Percentiles rank a stretch among this genome's conserved stretches.
Conservation (phyloP, 2,797 vertebrate species). For the Esox lucius region DNA sequence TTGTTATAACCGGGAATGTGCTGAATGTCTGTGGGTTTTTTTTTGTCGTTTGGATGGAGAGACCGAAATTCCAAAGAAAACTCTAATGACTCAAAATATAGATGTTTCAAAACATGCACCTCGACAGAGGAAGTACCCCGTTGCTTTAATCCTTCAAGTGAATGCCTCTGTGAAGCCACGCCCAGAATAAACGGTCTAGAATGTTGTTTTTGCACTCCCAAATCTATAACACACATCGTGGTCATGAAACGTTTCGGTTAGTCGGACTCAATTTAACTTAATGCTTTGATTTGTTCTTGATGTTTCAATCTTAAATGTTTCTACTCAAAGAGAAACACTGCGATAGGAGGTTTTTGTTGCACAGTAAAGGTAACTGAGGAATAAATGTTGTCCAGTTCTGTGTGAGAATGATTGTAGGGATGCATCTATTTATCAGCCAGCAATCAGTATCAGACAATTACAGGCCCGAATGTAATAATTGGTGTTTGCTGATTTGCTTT, state of each 20-base stretch:
- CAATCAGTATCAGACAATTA: too few relatives aligned
- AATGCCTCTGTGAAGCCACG: constrained; percentile 45
- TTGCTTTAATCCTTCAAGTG: constrained; percentile 61
- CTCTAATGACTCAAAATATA: not conserved
- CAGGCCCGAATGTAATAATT: too few relatives aligned
- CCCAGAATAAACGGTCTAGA: constrained; percentile 53
- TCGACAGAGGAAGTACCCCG: constrained; percentile 39
- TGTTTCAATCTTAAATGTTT: not conserved
- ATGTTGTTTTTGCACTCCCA: constrained; percentile 51
- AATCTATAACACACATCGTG: constrained; percentile 20
- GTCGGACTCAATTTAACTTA: not conserved
- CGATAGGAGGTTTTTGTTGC: not conserved
- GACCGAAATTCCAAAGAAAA: too few relatives aligned
- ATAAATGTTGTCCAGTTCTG: not conserved
- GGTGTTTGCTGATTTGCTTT: not conserved
- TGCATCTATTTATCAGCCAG: too few relatives aligned
- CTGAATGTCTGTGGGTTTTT: too few relatives aligned
- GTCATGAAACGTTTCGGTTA: not conserved
- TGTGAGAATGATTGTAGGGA: too few relatives aligned
- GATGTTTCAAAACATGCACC: not conserved
- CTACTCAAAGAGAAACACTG: not conserved
- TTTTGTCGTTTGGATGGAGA: too few relatives aligned
- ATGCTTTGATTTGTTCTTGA: not conserved
- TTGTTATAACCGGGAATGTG: too few relatives aligned
- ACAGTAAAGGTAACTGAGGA: not conserved